Percentiles rank a stretch among this genome's conserved stretches.
phyloP scores from a whole-genome alignment of 2,888 invertebrate genomes.

The Nudaria mundana region DNA sequence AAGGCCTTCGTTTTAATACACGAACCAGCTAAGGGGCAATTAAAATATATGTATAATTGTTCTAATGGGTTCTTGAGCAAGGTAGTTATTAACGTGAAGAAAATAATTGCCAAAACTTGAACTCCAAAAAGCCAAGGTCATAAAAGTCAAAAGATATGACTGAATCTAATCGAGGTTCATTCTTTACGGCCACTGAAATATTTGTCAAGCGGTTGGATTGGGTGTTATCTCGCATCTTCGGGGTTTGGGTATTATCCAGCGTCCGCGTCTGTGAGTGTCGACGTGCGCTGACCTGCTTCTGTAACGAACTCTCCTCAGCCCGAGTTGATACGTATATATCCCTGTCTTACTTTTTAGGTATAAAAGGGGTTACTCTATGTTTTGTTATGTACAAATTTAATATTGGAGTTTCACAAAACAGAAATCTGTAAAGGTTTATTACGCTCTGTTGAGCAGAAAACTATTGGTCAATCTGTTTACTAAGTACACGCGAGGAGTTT shows the following conservation, averaged over 20 bases:
- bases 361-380: too few relatives aligned
- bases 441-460: constrained; percentile 22
- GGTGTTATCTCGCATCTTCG: too few relatives aligned
- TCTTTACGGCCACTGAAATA: too few relatives aligned
- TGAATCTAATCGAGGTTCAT: neutral
- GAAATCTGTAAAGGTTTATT: constrained; percentile 20
- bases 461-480: constrained; percentile 22
- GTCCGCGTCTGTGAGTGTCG: too few relatives aligned
- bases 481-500: constrained; percentile 12
- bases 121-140: neutral
- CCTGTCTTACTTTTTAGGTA: too few relatives aligned
- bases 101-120: neutral
- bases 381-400: neutral
- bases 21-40: neutral
- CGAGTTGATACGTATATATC: too few relatives aligned
- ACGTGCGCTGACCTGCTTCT: too few relatives aligned
- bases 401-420: constrained; percentile 15
- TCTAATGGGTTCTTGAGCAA: constrained; percentile 1
- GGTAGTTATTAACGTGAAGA: neutral
- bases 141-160: neutral
- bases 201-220: too few relatives aligned
- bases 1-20: constrained; percentile 13
- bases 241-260: too few relatives aligned
- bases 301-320: too few relatives aligned
- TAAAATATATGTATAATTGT: neutral